Evolutionary conservation across 2,113 vertebrate genomes (phyloP).

Genomic region (Orycteropus afer): DNA sequence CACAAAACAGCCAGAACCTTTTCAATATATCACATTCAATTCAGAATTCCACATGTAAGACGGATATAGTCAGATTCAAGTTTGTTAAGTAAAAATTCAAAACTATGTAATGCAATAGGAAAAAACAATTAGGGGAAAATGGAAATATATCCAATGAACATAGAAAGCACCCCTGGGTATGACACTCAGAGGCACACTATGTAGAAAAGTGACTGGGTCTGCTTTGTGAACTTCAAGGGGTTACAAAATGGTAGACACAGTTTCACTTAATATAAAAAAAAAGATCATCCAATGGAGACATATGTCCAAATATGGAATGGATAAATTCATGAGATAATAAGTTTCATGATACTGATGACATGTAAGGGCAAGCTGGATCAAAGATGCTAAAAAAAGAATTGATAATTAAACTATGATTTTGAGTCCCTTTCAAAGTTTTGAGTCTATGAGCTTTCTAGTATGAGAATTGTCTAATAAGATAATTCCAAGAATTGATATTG

Average conservation of each 20-base stretch:
- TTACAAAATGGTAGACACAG: neutral
- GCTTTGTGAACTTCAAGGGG: neutral
- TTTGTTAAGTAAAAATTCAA: conserved; percentile 42
- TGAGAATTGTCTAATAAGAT: neutral
- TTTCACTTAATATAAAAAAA: neutral
- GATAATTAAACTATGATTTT: neutral
- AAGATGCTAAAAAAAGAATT: neutral
- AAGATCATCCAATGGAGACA: neutral
- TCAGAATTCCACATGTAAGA: conserved; percentile 24
- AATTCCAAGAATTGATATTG: neutral
- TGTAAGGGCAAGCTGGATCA: neutral
- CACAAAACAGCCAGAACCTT: neutral
- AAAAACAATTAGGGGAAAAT: conserved; percentile 25
- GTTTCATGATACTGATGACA: conserved; percentile 5
- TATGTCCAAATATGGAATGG: neutral
- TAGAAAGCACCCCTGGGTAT: neutral
- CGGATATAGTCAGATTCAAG: neutral
- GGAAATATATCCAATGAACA: neutral
- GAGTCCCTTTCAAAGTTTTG: neutral
- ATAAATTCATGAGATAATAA: neutral
- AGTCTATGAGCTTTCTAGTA: neutral
- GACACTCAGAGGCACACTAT: neutral
- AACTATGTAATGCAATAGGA: neutral
- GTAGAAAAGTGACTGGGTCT: neutral
- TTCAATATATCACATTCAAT: neutral